Evolutionary conservation across 2,888 invertebrate species (phyloP).

Genomic region (Polyommatus iphigenia): DNA sequence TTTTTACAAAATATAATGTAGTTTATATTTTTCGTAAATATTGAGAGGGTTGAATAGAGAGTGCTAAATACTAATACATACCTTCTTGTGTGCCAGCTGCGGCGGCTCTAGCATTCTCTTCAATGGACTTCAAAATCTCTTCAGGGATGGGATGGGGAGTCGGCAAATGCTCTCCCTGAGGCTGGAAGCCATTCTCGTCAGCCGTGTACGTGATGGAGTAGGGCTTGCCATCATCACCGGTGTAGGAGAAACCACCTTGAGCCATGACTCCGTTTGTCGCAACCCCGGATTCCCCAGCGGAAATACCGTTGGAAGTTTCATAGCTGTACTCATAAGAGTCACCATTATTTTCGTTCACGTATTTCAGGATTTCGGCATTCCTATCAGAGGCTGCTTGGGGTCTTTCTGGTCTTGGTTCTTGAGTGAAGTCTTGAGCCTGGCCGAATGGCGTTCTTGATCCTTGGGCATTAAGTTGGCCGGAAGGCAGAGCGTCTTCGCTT

Average conservation of each 20-base stretch:
- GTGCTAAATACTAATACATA: slow-evolving; percentile 42
- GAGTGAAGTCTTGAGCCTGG: slow-evolving; percentile 33
- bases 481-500: not conserved
- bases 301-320: slow-evolving; percentile 73
- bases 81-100: slow-evolving; percentile 75
- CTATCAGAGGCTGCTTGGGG: slow-evolving; percentile 63
- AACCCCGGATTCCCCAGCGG: slow-evolving; percentile 69
- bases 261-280: slow-evolving; percentile 71
- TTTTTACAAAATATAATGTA: too few species aligned
- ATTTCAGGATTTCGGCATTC: slow-evolving; percentile 64
- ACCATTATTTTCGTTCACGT: slow-evolving; percentile 66
- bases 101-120: slow-evolving; percentile 68
- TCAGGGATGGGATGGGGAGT: slow-evolving; percentile 73
- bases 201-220: slow-evolving; percentile 70
- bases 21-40: too few species aligned
- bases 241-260: slow-evolving; percentile 68
- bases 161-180: slow-evolving; percentile 69
- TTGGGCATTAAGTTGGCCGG: not conserved
- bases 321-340: slow-evolving; percentile 66
- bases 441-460: not conserved
- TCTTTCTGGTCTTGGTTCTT: slow-evolving; percentile 53
- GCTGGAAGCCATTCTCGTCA: slow-evolving; percentile 70
- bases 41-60: too few species aligned
- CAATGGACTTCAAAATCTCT: slow-evolving; percentile 68
- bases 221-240: slow-evolving; percentile 68